Base-by-base conservation (phyloP, 2,113 vertebrate genomes). In the Morphnarchus princeps region DNA sequence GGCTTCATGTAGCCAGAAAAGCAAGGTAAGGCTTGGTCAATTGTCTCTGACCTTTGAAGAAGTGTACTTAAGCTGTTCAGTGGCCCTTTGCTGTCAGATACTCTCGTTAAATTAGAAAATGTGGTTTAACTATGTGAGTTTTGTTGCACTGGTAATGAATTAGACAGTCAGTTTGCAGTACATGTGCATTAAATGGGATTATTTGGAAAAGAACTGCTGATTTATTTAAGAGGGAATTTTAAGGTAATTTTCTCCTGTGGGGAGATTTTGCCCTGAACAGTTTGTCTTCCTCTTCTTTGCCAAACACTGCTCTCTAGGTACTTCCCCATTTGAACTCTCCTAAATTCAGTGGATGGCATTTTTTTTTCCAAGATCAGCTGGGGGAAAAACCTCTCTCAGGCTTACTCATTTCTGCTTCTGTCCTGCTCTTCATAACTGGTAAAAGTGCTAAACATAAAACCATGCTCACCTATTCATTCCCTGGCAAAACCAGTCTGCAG, bases 211-310 rank as follows among this genome's bases (percentile, higher is more conserved):
- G 42, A 92, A 69, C 19, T 57, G 52, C 65, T 82, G 57, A 80
- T 87, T 79, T 91, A 79, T 95, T 52, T 85, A 70, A 84, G 78
- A 76, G 26, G 50, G 36, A 91, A 77, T 95, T 94, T 91, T 85
- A 82, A 89, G 45, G 72, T 73, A 58, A 61, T 87, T 87, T 95
- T 47, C 57, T 95, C 40, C 32, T 82, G 36, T 61, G 61, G 40
- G 40, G 18, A 94, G 81, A 87, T 32, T 89, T 81, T 47, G n/a
- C 22, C 31, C 70, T 65, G 69, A 69, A 65, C 11, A 69, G 34
- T 93, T 92, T 70, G 17, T 62, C 28, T 89, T 95, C 28, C 29
- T 82, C 45, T 94, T 45, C 31, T 24, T 73, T 42, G 83, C 40
- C 62, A 95, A 91, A 61, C 31, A 61, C 54, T 76, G n/a, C 54